Conservation (phyloP, 2,113 vertebrate species). For the Malurus alboscapulatus region DNA sequence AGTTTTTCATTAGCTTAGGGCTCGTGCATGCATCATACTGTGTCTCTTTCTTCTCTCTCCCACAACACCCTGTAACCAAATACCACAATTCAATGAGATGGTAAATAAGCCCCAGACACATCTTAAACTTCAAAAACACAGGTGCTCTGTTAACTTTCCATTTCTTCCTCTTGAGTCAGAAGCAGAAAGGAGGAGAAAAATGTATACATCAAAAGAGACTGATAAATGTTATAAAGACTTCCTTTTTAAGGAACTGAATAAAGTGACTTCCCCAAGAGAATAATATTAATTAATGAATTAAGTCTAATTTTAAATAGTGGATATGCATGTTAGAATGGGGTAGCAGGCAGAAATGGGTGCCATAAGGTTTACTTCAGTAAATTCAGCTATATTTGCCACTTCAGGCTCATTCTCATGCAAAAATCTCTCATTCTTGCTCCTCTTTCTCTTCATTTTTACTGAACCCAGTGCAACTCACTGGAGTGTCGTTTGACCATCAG, state of each 20-base stretch:
- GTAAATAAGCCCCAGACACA: conserved; percentile 30
- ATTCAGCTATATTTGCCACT: not conserved
- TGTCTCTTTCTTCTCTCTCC: conserved; percentile 1
- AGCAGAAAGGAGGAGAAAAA: conserved; percentile 5
- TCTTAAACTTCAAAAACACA: conserved; percentile 35
- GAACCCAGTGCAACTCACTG: fast-evolving
- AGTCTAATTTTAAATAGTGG: not conserved
- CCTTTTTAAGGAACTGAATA: not conserved
- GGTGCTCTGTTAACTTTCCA: not conserved
- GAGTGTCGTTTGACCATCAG: fast-evolving
- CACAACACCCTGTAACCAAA: conserved; percentile 46
- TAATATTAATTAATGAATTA: not conserved
- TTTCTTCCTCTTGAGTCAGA: not conserved
- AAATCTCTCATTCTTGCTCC: not conserved
- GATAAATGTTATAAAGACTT: not conserved
- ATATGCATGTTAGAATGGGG: not conserved
- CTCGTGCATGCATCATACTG: conserved; percentile 1
- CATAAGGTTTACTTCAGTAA: not conserved
- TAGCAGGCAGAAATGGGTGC: not conserved
- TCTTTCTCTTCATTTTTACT: not conserved
- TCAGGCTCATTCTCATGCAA: not conserved
- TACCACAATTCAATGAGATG: conserved; percentile 27
- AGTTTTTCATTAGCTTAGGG: conserved; percentile 26
- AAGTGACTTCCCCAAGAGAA: not conserved
- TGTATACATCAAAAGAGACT: not conserved